phyloP scores from a whole-genome alignment of 1,140 invertebrate genomes.

The Bombus superbus region DNA sequence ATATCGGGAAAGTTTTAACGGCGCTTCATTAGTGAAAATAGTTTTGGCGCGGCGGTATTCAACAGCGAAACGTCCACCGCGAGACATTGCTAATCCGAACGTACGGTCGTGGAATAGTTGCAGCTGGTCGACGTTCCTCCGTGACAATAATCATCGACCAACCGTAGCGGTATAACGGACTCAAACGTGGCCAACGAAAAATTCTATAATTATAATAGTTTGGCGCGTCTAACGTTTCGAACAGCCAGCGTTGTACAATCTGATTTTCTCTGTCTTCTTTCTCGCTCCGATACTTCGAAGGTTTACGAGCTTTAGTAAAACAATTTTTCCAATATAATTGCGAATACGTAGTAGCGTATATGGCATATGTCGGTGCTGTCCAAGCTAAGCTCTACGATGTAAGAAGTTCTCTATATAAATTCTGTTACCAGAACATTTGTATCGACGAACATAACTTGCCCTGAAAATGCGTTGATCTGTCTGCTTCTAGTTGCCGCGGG shows the following conservation, averaged over 20 bases:
- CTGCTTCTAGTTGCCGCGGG: slow-evolving; percentile 25
- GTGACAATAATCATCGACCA: slow-evolving; percentile 51
- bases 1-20: slow-evolving; percentile 79
- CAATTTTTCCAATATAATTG: too few relatives aligned
- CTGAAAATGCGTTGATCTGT: slow-evolving; percentile 16
- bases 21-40: slow-evolving; percentile 77
- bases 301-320: too few relatives aligned
- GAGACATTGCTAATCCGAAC: slow-evolving; percentile 51
- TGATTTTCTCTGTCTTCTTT: too few relatives aligned
- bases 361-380: not conserved
- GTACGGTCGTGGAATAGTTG: slow-evolving; percentile 51
- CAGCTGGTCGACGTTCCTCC: slow-evolving; percentile 22
- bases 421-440: not conserved
- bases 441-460: not conserved
- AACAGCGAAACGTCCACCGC: not conserved
- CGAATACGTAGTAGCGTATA: too few relatives aligned
- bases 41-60: slow-evolving; percentile 64
- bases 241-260: too few relatives aligned
- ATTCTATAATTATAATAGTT: not conserved
- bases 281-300: too few relatives aligned
- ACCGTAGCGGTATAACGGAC: not conserved
- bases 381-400: not conserved
- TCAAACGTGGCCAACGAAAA: slow-evolving; percentile 31
- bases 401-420: not conserved
- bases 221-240: too few relatives aligned